Base-by-base conservation (phyloP, 2,113 vertebrate genomes). In the Tiliqua scincoides region DNA sequence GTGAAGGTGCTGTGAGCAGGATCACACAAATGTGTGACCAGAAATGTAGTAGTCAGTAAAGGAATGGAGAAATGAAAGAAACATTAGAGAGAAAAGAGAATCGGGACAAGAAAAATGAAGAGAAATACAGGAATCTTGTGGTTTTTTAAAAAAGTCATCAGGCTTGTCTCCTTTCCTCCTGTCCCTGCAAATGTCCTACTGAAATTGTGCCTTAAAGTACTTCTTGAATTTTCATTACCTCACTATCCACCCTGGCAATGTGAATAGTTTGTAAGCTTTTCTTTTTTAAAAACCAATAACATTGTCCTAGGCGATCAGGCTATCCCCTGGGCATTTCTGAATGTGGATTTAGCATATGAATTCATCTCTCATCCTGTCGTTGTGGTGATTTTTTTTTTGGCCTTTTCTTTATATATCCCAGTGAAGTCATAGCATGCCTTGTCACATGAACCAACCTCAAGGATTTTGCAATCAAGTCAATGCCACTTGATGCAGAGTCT, bases 211-310 rank as follows among this genome's bases (percentile, higher is more conserved):
- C 17, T 57, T 57, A 17, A 57, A 57, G 54, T 57, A 57, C 54
- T 57, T 68, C 86, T 57, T 79, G 73, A 79, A 92, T 89, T 23
- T 85, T 91, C 90, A 80, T 72, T 0, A 79, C 17, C 70, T 40
- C 54, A 3, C 85, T 79, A n/a, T 40, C 54, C 61, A 30, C 54
- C 21, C 11, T 83, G 86, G 62, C 84, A 83, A 88, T 89, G 82
- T 40, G 52, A 88, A 86, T 88, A 88, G 88, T 86, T 86, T 90
- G 80, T 88, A 88, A 83, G 35, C 35, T 72, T 83, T 74, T 68
- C 52, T 35, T 72, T 8, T 72, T 82, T 61, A 86, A 25, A 63
- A 32, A 48, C 17, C 48, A 6, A 62, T 71, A 87, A 70, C 84
- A 85, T 62, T 0, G 1, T 68, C 70, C 85, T 73, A 88, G 79